phyloP scores from a whole-genome alignment of 2,797 vertebrate genomes.

The Pelobates cultripes region DNA sequence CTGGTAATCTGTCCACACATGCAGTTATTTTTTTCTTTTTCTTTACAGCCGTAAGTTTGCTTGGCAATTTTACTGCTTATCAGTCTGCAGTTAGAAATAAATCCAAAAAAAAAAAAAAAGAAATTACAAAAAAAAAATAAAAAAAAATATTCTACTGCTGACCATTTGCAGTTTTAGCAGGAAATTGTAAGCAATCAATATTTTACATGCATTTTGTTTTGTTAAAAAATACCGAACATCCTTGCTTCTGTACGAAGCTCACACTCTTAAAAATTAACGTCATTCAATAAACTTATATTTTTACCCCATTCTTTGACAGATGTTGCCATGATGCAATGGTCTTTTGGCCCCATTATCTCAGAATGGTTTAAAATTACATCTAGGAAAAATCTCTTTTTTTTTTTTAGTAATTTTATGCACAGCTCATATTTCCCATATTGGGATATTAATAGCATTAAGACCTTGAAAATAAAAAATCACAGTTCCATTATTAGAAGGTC shows the following conservation, averaged over 20 bases:
- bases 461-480: slow-evolving; percentile 65
- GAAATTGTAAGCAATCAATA: slow-evolving; percentile 87
- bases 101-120: slow-evolving; percentile 62
- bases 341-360: slow-evolving; percentile 28
- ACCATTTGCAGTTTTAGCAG: slow-evolving; percentile 84
- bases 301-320: slow-evolving; percentile 53
- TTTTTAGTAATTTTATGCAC: slow-evolving; percentile 70
- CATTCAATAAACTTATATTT: slow-evolving; percentile 87
- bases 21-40: slow-evolving; percentile 76
- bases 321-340: slow-evolving; percentile 1
- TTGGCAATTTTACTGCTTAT: slow-evolving; percentile 84
- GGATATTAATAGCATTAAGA: slow-evolving; percentile 67
- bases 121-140: slow-evolving; percentile 61
- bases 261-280: slow-evolving; percentile 85
- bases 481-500: slow-evolving; percentile 70
- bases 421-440: slow-evolving; percentile 67
- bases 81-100: slow-evolving; percentile 78
- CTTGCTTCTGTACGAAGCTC: slow-evolving; percentile 75
- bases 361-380: slow-evolving; percentile 68
- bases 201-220: slow-evolving; percentile 84
- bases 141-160: slow-evolving; percentile 73
- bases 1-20: slow-evolving; percentile 89
- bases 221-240: slow-evolving; percentile 74
- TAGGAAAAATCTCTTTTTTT: slow-evolving; percentile 70
- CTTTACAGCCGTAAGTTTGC: slow-evolving; percentile 87